Evolutionary conservation across 2,797 vertebrate genomes (phyloP).

Genomic region (Otolemur crassicaudatus): DNA sequence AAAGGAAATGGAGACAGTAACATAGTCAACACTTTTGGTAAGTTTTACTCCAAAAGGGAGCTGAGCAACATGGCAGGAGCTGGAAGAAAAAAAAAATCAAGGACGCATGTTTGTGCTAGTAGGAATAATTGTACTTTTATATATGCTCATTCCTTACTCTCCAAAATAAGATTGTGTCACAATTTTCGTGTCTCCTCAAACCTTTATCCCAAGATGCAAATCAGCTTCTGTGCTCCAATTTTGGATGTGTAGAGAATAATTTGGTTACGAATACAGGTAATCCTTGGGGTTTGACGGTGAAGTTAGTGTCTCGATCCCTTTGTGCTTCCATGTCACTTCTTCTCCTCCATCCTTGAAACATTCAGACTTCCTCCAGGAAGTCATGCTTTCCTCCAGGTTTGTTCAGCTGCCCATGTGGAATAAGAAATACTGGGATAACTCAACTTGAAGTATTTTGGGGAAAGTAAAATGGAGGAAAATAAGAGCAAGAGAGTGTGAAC

Average conservation of each 20-base stretch:
- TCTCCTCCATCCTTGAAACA: no score
- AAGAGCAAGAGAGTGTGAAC: neutral
- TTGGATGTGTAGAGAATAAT: neutral
- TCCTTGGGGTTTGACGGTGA: no score
- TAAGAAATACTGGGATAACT: neutral
- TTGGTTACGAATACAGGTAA: no score
- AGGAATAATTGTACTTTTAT: neutral
- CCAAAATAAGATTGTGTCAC: neutral
- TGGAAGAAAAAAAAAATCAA: neutral
- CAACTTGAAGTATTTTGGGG: neutral
- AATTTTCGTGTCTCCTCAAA: constrained; percentile 15
- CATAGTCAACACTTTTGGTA: neutral
- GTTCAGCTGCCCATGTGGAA: neutral
- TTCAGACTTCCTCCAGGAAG: neutral
- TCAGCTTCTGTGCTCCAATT: neutral
- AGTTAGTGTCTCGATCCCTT: no score
- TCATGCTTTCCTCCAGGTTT: neutral
- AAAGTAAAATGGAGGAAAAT: neutral
- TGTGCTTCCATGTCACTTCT: no score
- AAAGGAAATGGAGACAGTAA: neutral
- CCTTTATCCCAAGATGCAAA: neutral
- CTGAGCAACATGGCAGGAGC: neutral
- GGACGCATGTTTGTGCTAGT: neutral
- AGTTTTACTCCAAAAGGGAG: neutral
- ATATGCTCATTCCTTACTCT: neutral